phyloP scores from a whole-genome alignment of 2,888 invertebrate species.

The Heliconius sara region DNA sequence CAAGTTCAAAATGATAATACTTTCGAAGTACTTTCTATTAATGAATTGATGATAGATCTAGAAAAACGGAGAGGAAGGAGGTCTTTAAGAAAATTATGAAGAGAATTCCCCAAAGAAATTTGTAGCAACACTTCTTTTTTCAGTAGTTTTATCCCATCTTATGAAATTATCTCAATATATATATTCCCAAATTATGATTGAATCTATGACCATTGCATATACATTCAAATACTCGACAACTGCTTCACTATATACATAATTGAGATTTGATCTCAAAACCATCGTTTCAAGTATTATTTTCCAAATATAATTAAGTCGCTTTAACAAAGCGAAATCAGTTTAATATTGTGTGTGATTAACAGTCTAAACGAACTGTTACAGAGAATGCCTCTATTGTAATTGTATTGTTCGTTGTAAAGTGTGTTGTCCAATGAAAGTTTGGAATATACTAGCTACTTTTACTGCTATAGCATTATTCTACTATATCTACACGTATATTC shows the following conservation, averaged over 20 bases:
- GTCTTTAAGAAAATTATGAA: too few species aligned
- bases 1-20: too few species aligned
- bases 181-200: background rate
- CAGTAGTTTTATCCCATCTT: background rate
- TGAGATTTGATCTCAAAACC: background rate
- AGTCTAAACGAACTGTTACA: constrained; percentile 45
- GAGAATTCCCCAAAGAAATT: too few species aligned
- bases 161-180: background rate
- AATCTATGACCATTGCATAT: background rate
- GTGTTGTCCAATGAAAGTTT: background rate
- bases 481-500: too few species aligned
- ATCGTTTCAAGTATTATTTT: background rate
- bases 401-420: constrained; percentile 61
- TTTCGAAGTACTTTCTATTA: too few species aligned
- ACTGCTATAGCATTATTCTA: too few species aligned
- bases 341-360: constrained; percentile 46
- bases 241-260: background rate
- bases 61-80: too few species aligned
- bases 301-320: constrained; percentile 19
- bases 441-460: background rate
- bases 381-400: constrained; percentile 49
- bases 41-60: too few species aligned
- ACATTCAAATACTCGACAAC: background rate
- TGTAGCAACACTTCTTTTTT: too few species aligned
- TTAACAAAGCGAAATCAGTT: constrained; percentile 44